Evolutionary conservation across 1,140 invertebrate species (phyloP).

Genomic region (Parapsyche elsis): DNA sequence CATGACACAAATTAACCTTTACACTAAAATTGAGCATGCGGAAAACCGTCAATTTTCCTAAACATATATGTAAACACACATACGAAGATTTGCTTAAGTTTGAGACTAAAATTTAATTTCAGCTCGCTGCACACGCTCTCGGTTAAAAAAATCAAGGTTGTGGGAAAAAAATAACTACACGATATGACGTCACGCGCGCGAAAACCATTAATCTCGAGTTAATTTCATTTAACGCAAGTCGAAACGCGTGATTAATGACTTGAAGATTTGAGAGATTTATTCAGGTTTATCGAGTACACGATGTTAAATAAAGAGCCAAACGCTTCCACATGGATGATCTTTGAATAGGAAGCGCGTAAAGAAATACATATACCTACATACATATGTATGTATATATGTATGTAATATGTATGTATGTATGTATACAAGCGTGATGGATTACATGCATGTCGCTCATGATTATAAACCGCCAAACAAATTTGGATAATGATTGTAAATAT

Average conservation of each 20-base stretch:
- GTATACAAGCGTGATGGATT: not conserved
- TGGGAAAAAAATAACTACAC: conserved; percentile 1
- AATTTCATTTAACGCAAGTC: conserved; percentile 16
- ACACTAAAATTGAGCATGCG: no score
- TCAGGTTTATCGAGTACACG: not conserved
- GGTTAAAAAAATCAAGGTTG: conserved; percentile 14
- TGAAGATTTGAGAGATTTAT: not conserved
- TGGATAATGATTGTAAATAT: no score
- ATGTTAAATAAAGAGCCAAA: not conserved
- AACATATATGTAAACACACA: no score
- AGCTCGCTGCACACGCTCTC: no score
- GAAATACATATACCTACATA: no score
- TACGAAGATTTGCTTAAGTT: no score
- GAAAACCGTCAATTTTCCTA: no score
- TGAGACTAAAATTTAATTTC: no score
- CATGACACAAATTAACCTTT: no score
- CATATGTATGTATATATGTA: no score
- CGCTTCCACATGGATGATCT: not conserved
- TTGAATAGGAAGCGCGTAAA: no score
- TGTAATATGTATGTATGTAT: no score
- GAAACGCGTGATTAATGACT: conserved; percentile 16
- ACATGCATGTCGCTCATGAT: not conserved
- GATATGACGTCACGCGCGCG: not conserved
- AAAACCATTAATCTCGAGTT: conserved; percentile 1
- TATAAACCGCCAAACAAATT: not conserved